Evolutionary conservation across 1,140 invertebrate species (phyloP), one percentile per base, ranked within the genome.

Genomic region (Chironomus tepperi): DNA sequence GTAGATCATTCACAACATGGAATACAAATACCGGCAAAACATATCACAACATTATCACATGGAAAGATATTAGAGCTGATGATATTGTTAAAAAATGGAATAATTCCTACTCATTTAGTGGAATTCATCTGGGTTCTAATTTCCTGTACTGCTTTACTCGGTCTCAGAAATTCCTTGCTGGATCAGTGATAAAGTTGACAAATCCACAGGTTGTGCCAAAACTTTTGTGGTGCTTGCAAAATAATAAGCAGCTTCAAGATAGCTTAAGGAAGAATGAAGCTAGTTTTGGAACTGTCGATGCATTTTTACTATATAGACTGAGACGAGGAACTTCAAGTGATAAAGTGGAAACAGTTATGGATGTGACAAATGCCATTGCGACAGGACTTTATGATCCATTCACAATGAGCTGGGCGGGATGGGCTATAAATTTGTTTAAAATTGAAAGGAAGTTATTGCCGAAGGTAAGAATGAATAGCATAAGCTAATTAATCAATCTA

Each of bases 341-440:
- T 77, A 2, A 42, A 72, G 10, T 82, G 0, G 81, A 81, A 43
- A 92, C 95, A 81, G 88, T 94, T 43, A 94, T 91, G 3, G 97
- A 99, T 82, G 88, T 91, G 10, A 95, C 94, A 0, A 93, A 89
- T 79, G 94, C 94, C 0, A 93, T 93, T 72, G 90, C 93, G 0
- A 97, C 96, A 0, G 97, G 95, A 7, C 85, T 99, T 64, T 98
- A 89, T 82, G 96, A 99, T 83, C 96, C 96, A 0, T 98, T 96
- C 79, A 89, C 90, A 47, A 85, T 93, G 86, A 79, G 88, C 75
- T 95, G 95, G 94, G 90, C 90, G 24, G 77, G 84, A 0, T 89
- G 89, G 86, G 87, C 89, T 6, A 87, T 88, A 77, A 86, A 84
- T 93, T 65, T 88, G 97, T 73, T 85, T 85, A 70, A 88, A 96